A percentile compares a stretch with the other conserved stretches of the same genome.
These are phyloP conservation scores for Cathartes aura DNA, from an alignment of 2,113 vertebrate genomes.

Conservation along the genomic window DNA sequence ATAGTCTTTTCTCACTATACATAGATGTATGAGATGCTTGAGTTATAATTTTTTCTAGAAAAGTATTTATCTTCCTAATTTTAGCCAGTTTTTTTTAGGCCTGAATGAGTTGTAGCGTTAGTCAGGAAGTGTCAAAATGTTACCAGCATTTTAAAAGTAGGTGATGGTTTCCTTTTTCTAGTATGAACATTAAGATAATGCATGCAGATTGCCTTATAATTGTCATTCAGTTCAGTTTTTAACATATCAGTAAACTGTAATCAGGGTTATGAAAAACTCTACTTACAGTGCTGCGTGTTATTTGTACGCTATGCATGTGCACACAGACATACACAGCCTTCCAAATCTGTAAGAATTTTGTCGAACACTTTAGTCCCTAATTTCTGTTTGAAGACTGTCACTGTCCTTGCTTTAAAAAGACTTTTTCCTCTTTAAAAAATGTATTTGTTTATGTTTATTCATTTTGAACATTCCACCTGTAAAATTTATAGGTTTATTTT, in stretches of 20 bases:
- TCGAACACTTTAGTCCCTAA: neutral
- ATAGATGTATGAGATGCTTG: neutral
- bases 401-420: neutral
- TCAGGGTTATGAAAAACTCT: neutral
- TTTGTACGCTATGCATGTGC: neutral
- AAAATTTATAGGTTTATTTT: neutral
- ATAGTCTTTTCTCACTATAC: neutral
- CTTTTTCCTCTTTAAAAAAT: neutral
- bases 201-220: neutral
- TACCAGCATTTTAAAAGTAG: neutral
- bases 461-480: neutral
- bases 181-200: neutral
- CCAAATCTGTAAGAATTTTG: neutral
- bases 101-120: neutral
- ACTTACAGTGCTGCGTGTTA: neutral
- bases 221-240: neutral
- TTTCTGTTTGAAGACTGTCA: neutral
- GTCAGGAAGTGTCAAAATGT: neutral
- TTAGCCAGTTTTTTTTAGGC: neutral
- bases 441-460: neutral
- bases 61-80: neutral
- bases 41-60: neutral
- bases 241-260: neutral
- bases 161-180: neutral
- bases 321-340: neutral